These are phyloP conservation scores for Gymnopithys bicolor DNA, from an alignment of 2,797 vertebrate genomes.

Conservation along the genomic window DNA sequence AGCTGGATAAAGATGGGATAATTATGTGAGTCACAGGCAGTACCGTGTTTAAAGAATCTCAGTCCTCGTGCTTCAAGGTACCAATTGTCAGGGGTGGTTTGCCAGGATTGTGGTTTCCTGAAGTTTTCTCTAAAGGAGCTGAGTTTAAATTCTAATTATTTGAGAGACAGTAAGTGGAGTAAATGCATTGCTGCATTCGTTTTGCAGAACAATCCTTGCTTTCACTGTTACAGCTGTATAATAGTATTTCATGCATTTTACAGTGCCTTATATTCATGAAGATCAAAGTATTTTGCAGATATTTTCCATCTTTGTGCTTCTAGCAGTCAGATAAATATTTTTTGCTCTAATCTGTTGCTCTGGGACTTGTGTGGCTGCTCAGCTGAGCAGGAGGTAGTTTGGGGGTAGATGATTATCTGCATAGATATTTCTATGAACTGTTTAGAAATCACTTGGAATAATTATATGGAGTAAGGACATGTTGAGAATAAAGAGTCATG, in stretches of 20 bases:
- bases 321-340: neutral
- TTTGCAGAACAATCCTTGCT: neutral
- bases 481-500: neutral
- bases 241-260: slow-evolving; percentile 7
- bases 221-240: slow-evolving; percentile 6
- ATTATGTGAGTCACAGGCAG: slow-evolving; percentile 5
- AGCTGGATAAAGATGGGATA: neutral
- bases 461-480: neutral
- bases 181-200: neutral
- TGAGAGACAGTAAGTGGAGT: neutral
- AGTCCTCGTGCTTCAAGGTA: neutral
- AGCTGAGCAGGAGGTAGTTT: neutral
- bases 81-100: neutral
- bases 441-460: slow-evolving; percentile 28
- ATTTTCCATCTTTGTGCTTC: slow-evolving; percentile 7
- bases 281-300: slow-evolving; percentile 28
- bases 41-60: neutral
- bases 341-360: slow-evolving; percentile 13
- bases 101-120: neutral
- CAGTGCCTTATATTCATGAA: neutral
- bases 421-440: neutral
- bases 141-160: neutral
- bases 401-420: slow-evolving; percentile 7
- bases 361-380: neutral
- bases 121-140: neutral